Conservation (phyloP, 2,888 invertebrate genomes). For the Catocala nupta region DNA sequence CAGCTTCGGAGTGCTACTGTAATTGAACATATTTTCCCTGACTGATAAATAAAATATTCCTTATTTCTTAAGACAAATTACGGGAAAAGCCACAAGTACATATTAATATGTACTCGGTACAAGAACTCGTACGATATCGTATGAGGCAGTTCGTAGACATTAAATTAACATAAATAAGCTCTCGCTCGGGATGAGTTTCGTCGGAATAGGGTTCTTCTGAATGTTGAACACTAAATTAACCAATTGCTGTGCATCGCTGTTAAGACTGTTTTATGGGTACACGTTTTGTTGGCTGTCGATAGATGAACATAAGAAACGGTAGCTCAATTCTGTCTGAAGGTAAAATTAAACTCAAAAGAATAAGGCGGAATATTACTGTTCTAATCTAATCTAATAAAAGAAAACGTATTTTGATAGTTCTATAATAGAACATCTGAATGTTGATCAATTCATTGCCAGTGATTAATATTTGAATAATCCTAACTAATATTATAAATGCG, state of each 20-base stretch:
- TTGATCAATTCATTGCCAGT: no score
- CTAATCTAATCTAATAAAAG: no score
- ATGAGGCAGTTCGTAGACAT: conserved; percentile 41
- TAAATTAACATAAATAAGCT: conserved; percentile 52
- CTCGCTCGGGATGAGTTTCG: conserved; percentile 32
- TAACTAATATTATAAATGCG: no score
- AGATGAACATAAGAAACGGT: not conserved
- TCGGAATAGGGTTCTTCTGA: conserved; percentile 25
- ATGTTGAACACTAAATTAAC: conserved; percentile 33
- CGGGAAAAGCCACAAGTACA: conserved; percentile 6
- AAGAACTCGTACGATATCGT: conserved; percentile 39
- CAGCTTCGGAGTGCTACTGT: no score
- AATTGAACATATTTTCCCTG: no score
- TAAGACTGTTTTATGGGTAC: conserved; percentile 18
- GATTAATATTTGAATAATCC: no score
- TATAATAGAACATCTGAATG: no score
- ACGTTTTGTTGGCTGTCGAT: conserved; percentile 1
- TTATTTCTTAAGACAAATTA: not conserved
- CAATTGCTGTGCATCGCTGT: conserved; percentile 26
- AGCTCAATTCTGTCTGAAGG: no score
- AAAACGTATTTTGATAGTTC: no score
- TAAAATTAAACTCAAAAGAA: no score
- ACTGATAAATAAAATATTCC: not conserved
- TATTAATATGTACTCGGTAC: conserved; percentile 31
- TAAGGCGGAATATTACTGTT: no score